Base-by-base conservation (phyloP, 1,140 invertebrate species). In the Sitodiplosis mosellana region DNA sequence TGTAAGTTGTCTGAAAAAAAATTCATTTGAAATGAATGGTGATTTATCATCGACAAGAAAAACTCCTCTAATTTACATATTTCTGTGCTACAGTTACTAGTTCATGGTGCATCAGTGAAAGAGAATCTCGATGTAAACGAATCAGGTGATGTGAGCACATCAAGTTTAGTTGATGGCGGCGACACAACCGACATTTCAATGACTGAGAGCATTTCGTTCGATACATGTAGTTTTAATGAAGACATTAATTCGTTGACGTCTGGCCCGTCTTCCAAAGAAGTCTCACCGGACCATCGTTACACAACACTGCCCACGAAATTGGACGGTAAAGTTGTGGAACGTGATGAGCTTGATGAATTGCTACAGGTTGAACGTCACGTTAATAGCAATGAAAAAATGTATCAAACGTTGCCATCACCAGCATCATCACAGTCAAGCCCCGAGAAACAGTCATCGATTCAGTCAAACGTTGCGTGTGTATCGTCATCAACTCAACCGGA, bases 331-430 rank as follows among this genome's bases (percentile, higher is more conserved):
- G 68, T 68, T 44, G 64, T 74, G 54, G 69, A 77, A 47, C 76
- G 75, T 73, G 76, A 79, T 55, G 76, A 78, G 55, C 53, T 78
- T 18, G 76, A 78, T 60, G 73, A 79, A 51, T 55, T 78, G 2
- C 59, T 78, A 40, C 74, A 76, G 64, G 70, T 79, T 1, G 78
- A 81, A 56, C 66, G 76, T n/a, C 73, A 75, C 53, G 60, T 76
- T 20, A 74, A 77, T 48, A 72, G 78, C 37, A 68, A 69, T 46
- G 72, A 77, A 41, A 81, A 81, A 60, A 56, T 77, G 12, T 82
- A 80, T 60, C 76, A 77, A 65, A 83, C 80, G 2, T 78, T 82
- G 75, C 80, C 79, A 0, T 68, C 72, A n/a, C 71, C 68, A 57
- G 56, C 80, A 40, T 71, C 73, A 2, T 78, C 75, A 2, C 70